Percentiles rank a stretch among this genome's conserved stretches.
These are phyloP conservation scores for Megalonaias nervosa DNA, from an alignment of 1,140 invertebrate species.

Conservation along the genomic window DNA sequence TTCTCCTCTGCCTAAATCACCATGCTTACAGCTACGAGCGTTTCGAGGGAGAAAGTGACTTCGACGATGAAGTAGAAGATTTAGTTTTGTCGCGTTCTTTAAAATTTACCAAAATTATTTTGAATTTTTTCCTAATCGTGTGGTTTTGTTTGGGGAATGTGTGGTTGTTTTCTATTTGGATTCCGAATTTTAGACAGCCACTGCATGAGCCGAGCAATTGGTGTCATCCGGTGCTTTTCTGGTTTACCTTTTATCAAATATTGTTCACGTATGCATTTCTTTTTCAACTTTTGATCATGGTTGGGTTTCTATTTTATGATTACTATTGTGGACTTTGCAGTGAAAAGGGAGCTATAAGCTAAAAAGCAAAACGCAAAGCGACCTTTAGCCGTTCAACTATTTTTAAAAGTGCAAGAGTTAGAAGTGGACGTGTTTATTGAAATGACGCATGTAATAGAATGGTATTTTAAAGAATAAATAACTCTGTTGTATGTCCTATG, in stretches of 20 bases:
- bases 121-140: not conserved
- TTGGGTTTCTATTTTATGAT: not conserved
- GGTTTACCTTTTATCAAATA: not conserved
- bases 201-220: slow-evolving; percentile 3
- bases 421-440: too few relatives aligned
- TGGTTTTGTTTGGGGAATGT: not conserved
- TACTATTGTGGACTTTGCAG: not conserved
- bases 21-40: not conserved
- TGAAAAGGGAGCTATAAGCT: too few relatives aligned
- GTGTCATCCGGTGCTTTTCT: not conserved
- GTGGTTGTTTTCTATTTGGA: slow-evolving; percentile 1
- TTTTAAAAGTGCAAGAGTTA: too few relatives aligned
- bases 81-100: not conserved
- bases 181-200: not conserved
- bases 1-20: not conserved
- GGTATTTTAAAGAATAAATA: too few relatives aligned
- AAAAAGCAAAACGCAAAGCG: too few relatives aligned
- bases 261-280: not conserved
- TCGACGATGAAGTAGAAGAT: slow-evolving; percentile 1
- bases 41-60: not conserved
- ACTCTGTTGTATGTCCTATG: too few relatives aligned
- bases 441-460: too few relatives aligned
- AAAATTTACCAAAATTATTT: slow-evolving; percentile 4
- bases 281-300: not conserved
- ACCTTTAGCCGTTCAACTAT: too few relatives aligned